Base-by-base conservation (phyloP, 2,797 vertebrate genomes). In the Rhinatrema bivittatum region DNA sequence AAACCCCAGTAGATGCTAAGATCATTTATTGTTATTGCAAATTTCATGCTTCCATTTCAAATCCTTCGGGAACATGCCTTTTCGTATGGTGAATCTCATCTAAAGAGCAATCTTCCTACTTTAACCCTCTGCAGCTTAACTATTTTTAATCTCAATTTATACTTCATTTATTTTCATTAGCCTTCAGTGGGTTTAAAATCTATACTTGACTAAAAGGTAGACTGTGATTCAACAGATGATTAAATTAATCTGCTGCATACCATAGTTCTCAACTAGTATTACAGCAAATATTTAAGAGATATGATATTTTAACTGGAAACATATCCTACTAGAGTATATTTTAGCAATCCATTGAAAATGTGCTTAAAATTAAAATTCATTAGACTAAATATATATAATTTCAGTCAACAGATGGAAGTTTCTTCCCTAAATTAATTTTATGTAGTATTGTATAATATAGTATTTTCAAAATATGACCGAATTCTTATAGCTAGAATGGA, bases 1-100 rank as follows among this genome's bases (percentile, higher is more conserved):
- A 29, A 35, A 34, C 38, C 46, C 38, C 46, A 21, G 24, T 13
- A 33, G 46, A 30, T 22, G 6, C 8, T 14, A 11, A 11, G 17
- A 48, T 41, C 41, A 48, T 36, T 32, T 25, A 29, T 35, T 48
- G 37, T 48, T 39, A 41, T 37, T 48, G 46, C 38, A 48, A 48
- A 48, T 48, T 48, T 38, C 46, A 41, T 31, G 37, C 20, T 24
- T 29, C 21, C 25, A 16, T 25, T 23, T 25, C 13, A 28, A 40
- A 30, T 38, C 46, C 46, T 30, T 26, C 16, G 20, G 31, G 31
- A 35, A 20, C 15, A 32, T 29, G 31, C 18, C 37, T 26, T 22
- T 36, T 48, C 36, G 47, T 20, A 21, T 47, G 37, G 25, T 39
- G 32, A 29, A 17, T 29, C 4, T 16, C 15, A 16, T 30, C 16